phyloP scores from a whole-genome alignment of 2,113 vertebrate species.

The Anguilla japonica region DNA sequence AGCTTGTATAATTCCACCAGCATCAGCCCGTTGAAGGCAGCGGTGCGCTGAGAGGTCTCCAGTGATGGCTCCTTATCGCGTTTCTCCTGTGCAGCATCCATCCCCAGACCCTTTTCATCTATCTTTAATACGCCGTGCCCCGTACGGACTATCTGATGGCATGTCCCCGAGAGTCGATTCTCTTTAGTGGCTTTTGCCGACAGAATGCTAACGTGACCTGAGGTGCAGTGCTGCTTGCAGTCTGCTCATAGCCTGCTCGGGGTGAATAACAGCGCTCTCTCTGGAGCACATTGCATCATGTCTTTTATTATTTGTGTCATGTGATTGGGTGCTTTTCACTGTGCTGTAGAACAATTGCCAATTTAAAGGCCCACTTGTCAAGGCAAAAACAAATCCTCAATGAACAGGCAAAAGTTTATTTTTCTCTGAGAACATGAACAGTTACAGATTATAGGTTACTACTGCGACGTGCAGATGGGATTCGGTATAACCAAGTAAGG shows the following conservation, averaged over 20 bases:
- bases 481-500: neutral
- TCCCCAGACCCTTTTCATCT: neutral
- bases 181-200: conserved; percentile 5
- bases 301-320: neutral
- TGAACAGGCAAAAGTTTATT: neutral
- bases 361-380: neutral
- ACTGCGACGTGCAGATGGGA: neutral
- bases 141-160: conserved; percentile 5
- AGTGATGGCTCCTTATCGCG: neutral
- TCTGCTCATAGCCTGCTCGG: neutral
- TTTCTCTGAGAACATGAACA: neutral
- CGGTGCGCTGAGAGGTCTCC: neutral
- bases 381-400: neutral
- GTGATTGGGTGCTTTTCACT: neutral
- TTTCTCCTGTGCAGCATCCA: neutral
- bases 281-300: neutral
- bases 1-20: neutral
- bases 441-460: neutral
- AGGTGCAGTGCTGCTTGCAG: neutral
- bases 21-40: neutral
- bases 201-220: neutral
- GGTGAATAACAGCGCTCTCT: neutral
- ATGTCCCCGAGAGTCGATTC: conserved; percentile 11
- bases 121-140: conserved; percentile 24
- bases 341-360: neutral